Percentiles rank a stretch among this genome's conserved stretches.
Evolutionary conservation across 1,140 invertebrate species (phyloP).

Genomic region (Solenopsis fugax): DNA sequence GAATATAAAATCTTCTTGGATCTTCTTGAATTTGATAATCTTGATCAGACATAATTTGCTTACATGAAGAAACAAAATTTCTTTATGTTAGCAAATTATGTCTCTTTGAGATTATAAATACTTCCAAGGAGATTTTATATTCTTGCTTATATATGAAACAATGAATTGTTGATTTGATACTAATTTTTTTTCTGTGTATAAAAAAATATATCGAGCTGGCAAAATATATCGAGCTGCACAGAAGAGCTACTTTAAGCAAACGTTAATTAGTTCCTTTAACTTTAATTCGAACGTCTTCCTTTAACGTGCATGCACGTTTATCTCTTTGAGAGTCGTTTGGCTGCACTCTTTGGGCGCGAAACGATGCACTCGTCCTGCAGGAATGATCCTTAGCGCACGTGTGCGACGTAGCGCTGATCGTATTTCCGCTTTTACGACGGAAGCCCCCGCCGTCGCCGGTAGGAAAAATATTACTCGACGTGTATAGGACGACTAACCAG

Average conservation of each 20-base stretch:
- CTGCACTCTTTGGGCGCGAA: not conserved
- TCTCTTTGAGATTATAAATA: too few species aligned
- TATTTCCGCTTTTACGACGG: constrained; percentile 78
- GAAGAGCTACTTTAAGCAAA: not conserved
- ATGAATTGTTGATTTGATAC: too few species aligned
- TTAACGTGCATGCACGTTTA: not conserved
- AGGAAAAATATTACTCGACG: constrained; percentile 71
- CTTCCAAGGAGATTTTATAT: too few species aligned
- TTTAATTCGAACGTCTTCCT: not conserved
- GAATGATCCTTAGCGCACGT: constrained; percentile 20
- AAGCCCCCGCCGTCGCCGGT: constrained; percentile 67
- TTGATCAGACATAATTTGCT: too few species aligned
- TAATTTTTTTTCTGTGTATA: too few species aligned
- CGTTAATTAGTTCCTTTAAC: not conserved
- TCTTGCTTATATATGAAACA: too few species aligned
- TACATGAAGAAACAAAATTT: too few species aligned
- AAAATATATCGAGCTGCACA: not conserved
- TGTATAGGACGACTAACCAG: constrained; percentile 32
- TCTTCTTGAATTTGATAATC: too few species aligned
- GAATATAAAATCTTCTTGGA: too few species aligned
- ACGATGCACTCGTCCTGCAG: not conserved
- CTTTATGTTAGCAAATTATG: too few species aligned
- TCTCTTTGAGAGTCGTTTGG: not conserved
- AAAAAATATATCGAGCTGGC: too few species aligned
- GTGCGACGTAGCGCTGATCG: constrained; percentile 55